A percentile compares a stretch with the other conserved stretches of the same genome.
phyloP scores from a whole-genome alignment of 2,797 vertebrate species.

The Antrozous pallidus region DNA sequence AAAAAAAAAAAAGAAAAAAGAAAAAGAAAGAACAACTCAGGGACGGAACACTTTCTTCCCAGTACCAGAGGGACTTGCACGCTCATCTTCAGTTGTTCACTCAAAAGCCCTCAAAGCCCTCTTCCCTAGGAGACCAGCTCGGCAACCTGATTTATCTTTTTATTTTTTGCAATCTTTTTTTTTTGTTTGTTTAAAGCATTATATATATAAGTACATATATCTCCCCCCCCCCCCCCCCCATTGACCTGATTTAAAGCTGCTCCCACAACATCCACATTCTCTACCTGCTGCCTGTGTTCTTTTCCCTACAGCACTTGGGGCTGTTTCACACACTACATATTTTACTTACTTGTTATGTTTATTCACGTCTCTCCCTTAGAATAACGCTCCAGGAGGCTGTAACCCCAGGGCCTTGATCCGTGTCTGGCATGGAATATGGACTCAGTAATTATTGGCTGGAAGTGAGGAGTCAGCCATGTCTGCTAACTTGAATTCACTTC shows the following conservation, averaged over 20 bases:
- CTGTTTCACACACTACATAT: not conserved
- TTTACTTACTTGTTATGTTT: not conserved
- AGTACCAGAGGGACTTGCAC: too few species aligned
- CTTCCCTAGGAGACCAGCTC: not conserved
- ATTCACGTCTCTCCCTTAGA: not conserved
- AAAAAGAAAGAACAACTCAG: not conserved
- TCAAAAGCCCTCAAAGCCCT: not conserved
- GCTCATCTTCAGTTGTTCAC: not conserved
- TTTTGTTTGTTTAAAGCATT: too few species aligned
- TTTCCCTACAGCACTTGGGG: not conserved
- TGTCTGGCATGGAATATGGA: not conserved
- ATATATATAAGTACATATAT: too few species aligned
- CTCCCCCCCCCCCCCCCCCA: too few species aligned
- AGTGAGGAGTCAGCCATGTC: not conserved
- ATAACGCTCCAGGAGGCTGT: not conserved
- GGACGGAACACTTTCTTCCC: not conserved
- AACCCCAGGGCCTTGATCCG: accelerated
- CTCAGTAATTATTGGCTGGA: not conserved
- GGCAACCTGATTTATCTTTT: not conserved
- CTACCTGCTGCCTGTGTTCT: not conserved
- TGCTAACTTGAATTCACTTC: not conserved
- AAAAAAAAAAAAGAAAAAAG: too few species aligned
- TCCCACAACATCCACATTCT: not conserved
- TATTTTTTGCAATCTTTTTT: too few species aligned
- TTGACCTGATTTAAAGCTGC: not conserved